A percentile compares a stretch with the other conserved stretches of the same genome.
Evolutionary conservation across 2,797 vertebrate genomes (phyloP).

Genomic region (Antrozous pallidus): DNA sequence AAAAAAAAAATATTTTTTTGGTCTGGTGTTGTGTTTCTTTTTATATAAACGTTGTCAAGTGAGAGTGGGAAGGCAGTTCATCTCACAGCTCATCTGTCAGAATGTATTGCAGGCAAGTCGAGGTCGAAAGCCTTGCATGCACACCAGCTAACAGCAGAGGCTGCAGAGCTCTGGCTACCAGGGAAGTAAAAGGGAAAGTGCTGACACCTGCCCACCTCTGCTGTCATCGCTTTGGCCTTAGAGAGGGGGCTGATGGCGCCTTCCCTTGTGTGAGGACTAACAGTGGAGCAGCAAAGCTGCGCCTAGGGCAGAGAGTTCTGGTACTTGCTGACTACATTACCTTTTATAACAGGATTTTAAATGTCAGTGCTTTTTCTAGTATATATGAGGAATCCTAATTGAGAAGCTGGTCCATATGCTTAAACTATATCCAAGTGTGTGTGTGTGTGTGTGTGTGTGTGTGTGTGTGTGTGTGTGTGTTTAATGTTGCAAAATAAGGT

Average conservation of each 20-base stretch:
- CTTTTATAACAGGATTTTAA: conserved; percentile 67
- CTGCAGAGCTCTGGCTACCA: background rate
- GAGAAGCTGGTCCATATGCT: conserved; percentile 61
- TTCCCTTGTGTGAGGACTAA: conserved; percentile 57
- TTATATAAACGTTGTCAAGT: background rate
- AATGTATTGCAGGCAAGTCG: background rate
- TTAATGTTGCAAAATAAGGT: conserved; percentile 63
- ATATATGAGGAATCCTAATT: conserved; percentile 65
- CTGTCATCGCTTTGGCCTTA: conserved; percentile 10
- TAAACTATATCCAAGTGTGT: background rate
- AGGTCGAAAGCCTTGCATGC: background rate
- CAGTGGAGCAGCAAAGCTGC: conserved; percentile 48
- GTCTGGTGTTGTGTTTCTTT: background rate
- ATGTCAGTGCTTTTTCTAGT: conserved; percentile 74
- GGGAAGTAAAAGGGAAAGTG: background rate
- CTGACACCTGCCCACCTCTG: background rate
- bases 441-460: background rate
- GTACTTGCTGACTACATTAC: conserved; percentile 67
- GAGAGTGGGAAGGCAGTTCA: background rate
- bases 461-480: conserved; percentile 33
- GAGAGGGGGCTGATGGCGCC: conserved; percentile 51
- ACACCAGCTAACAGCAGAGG: background rate
- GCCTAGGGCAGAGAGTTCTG: conserved; percentile 52
- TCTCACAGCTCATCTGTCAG: background rate
- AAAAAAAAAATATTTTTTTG: background rate